Evolutionary conservation across 2,888 invertebrate genomes (phyloP).

Genomic region (Clostera curtula): DNA sequence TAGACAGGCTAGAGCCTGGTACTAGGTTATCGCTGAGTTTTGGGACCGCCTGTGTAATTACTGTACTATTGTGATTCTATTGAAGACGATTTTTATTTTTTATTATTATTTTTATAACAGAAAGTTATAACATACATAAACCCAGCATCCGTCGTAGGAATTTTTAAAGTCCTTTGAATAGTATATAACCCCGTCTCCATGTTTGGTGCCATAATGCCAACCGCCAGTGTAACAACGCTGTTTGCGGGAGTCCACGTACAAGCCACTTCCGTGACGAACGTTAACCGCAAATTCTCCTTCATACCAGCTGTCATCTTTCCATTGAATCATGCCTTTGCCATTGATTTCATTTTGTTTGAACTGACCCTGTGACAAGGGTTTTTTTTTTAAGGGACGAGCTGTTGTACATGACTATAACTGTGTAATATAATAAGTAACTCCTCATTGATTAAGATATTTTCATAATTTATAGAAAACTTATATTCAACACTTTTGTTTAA

Average conservation of each 20-base stretch:
- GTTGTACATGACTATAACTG: no score
- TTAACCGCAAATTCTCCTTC: conserved; percentile 74
- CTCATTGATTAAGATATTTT: no score
- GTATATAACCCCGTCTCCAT: conserved; percentile 51
- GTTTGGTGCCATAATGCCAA: conserved; percentile 67
- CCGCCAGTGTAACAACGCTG: conserved; percentile 55
- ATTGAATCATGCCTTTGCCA: conserved; percentile 70
- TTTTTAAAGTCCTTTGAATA: conserved; percentile 43
- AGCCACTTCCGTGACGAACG: conserved; percentile 71
- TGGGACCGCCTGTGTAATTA: no score
- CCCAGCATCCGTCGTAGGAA: conserved; percentile 59
- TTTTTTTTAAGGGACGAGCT: no score
- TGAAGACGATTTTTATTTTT: no score
- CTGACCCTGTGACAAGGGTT: conserved; percentile 56
- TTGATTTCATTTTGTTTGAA: conserved; percentile 71
- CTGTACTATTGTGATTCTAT: no score
- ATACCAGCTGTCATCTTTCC: conserved; percentile 75
- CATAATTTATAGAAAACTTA: no score
- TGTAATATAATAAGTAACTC: no score
- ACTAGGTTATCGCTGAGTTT: no score
- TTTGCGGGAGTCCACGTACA: conserved; percentile 54
- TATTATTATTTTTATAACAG: no score
- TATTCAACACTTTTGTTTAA: no score
- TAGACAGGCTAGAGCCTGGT: no score
- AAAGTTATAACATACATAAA: conserved; percentile 43